Conservation (phyloP, 92 coral and sea anemone genomes). For the Porites lobata region DNA sequence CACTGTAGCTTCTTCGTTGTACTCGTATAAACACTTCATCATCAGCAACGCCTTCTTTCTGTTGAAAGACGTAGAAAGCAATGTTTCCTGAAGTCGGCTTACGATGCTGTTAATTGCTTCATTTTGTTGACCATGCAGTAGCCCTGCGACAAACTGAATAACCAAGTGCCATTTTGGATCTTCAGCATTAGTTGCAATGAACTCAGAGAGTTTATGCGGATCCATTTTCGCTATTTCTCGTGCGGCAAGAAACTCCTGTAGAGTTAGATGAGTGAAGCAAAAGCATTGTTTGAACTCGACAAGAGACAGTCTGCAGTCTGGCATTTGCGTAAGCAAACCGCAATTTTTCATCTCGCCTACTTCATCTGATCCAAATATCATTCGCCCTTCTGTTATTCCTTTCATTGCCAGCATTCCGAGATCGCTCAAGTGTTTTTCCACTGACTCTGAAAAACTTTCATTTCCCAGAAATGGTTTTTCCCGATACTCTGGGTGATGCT, state of each 20-base stretch:
- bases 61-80: not conserved
- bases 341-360: conserved; percentile 21
- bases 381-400: conserved; percentile 30
- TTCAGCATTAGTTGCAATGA: conserved; percentile 30
- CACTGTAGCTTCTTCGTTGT: conserved; percentile 21
- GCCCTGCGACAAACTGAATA: conserved; percentile 59
- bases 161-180: conserved; percentile 64
- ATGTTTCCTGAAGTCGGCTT: conserved; percentile 11
- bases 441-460: conserved; percentile 39
- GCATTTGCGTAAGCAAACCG: conserved; percentile 33
- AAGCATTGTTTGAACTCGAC: conserved; percentile 33
- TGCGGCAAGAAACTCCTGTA: conserved; percentile 50
- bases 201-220: conserved; percentile 12
- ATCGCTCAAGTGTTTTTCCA: conserved; percentile 4
- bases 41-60: conserved; percentile 20
- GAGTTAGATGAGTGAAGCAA: conserved; percentile 38
- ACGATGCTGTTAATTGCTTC: conserved; percentile 18
- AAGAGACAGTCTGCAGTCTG: conserved; percentile 12
- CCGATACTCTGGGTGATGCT: conserved; percentile 43
- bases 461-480: conserved; percentile 33
- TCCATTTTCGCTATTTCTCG: conserved; percentile 52
- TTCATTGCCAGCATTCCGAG: conserved; percentile 38
- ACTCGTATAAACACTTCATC: conserved; percentile 56
- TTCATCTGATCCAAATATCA: conserved; percentile 31
- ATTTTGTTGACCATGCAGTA: conserved; percentile 21